phyloP scores from a whole-genome alignment of 2,888 invertebrate genomes.

The Ptychoptera albimana region DNA sequence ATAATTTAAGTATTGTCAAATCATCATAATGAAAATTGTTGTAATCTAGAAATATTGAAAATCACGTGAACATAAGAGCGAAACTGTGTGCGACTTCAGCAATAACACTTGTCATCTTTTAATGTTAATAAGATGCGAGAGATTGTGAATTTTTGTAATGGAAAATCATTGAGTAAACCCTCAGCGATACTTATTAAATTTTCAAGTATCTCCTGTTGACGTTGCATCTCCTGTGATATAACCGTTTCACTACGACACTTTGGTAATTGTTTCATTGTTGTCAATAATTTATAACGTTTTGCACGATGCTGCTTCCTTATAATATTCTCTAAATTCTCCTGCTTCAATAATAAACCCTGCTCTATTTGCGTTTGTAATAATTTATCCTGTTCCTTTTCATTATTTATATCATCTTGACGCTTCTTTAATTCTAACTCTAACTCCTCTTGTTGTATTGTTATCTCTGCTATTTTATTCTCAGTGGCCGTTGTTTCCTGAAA shows the following conservation, averaged over 20 bases:
- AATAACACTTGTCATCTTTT: slow-evolving; percentile 21
- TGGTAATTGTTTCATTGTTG: slow-evolving; percentile 23
- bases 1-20: no score
- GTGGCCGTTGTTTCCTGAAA: slow-evolving; percentile 15
- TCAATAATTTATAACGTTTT: slow-evolving; percentile 37
- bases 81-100: no score
- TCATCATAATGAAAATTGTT: background rate
- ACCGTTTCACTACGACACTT: slow-evolving; percentile 30
- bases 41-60: no score
- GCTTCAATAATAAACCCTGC: slow-evolving; percentile 24
- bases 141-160: slow-evolving; percentile 33
- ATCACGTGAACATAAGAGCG: no score
- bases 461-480: slow-evolving; percentile 18
- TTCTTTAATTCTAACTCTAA: slow-evolving; percentile 16
- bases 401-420: slow-evolving; percentile 18
- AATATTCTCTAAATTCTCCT: slow-evolving; percentile 36
- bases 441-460: slow-evolving; percentile 16
- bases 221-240: slow-evolving; percentile 38
- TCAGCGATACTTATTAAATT: slow-evolving; percentile 41
- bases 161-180: slow-evolving; percentile 42
- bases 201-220: slow-evolving; percentile 40
- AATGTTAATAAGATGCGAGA: slow-evolving; percentile 35
- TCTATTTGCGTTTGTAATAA: slow-evolving; percentile 26
- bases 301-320: slow-evolving; percentile 55
- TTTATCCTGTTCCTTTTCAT: slow-evolving; percentile 17